These are phyloP conservation scores for Xenopus borealis DNA, from an alignment of 2,113 vertebrate genomes.

Conservation along the genomic window DNA sequence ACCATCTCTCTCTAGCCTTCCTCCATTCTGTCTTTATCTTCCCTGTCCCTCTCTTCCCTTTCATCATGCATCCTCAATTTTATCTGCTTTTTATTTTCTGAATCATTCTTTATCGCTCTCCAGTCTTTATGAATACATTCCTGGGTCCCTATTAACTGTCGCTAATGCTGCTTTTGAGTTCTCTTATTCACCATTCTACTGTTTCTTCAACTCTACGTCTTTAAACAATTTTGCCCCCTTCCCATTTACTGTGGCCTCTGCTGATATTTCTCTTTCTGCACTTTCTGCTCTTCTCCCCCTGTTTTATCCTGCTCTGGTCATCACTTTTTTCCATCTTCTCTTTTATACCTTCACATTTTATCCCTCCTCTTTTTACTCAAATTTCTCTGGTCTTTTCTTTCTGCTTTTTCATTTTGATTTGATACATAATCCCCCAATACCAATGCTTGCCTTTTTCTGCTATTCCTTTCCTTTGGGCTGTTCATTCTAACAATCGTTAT, in stretches of 20 bases:
- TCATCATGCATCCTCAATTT: constrained; percentile 8
- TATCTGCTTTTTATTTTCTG: not conserved
- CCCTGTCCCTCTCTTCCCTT: not conserved
- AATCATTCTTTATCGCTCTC: not conserved
- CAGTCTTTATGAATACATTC: not conserved
- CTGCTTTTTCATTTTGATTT: not conserved
- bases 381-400: constrained; percentile 7
- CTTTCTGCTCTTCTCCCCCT: constrained; percentile 8
- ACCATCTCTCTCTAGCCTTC: constrained; percentile 10
- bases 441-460: too few species aligned
- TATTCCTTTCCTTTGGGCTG: not conserved
- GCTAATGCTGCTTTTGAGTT: not conserved
- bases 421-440: not conserved
- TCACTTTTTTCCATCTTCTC: not conserved
- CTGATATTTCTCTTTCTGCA: not conserved
- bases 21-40: not conserved
- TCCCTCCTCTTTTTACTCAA: too few species aligned
- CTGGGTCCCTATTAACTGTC: not conserved
- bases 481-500: not conserved
- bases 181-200: not conserved
- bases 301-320: not conserved
- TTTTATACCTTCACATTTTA: not conserved
- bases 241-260: too few species aligned
- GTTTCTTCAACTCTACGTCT: not conserved
- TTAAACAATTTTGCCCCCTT: too few species aligned